Evolutionary conservation across 2,888 invertebrate genomes (phyloP), one percentile per base, ranked within the genome.

Genomic region (Lasioglossum figueresi): DNA sequence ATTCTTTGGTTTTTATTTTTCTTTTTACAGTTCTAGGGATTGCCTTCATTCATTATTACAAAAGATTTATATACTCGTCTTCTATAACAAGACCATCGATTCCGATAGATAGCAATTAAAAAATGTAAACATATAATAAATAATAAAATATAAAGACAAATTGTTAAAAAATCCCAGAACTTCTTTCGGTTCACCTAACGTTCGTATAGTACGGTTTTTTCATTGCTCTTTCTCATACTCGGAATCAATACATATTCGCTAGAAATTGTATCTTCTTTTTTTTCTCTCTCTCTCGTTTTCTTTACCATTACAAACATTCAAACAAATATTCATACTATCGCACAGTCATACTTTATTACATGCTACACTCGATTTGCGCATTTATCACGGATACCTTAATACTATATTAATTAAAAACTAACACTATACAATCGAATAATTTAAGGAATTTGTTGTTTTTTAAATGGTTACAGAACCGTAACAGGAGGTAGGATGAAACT

Each of bases 381-480:
- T 82, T 88, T 90, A 78, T 87, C 85, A 83, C 79, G 82, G n/a
- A 84, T 76, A 88, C 63, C 86, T 89, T 88, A 89, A 80, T 56
- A 82, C 79, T 90, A 90, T 74, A 90, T 76, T 27, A 82, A 84
- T 86, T 88, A 84, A 89, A 84, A 79, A 75, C 72, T 90, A 90
- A 89, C 86, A 77, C 89, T 90, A 90, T 88, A 90, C 85, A 90
- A 66, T 77, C 77, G 72, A 86, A 90, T 90, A 90, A 90, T 89
- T 90, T 90, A 90, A 89, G 86, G 82, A 86, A 89, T 86, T 86
- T 63, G 63, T 63, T 63, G 31, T 16, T 85, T 63, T 85, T 84
- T 87, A 79, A 85, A 84, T 85, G 79, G 88, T 89, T 71, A 84
- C 88, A 82, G 86, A 88, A 79, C 72, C 80, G 80, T 89, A 90